Evolutionary conservation across 2,797 vertebrate species (phyloP), one percentile per base, ranked within the genome.

Genomic region (Periparus ater): DNA sequence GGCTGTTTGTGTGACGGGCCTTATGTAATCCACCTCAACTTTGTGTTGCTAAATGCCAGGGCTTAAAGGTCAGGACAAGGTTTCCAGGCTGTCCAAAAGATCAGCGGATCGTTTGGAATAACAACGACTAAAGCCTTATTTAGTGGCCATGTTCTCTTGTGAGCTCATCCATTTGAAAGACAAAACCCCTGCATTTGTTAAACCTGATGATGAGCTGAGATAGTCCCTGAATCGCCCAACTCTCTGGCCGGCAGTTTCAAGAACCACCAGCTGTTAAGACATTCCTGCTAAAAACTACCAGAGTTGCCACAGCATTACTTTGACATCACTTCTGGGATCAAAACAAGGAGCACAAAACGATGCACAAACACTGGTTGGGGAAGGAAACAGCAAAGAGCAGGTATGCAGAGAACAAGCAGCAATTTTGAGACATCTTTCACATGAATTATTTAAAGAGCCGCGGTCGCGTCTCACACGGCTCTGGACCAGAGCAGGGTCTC

Each of bases 401-500:
- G 32, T 58, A 96, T 12, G 91, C 85, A 95, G 85, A 73, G 88
- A 88, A 95, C 15, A 61, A 94, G 91, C 83, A 93, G 91, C 91
- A 87, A 54, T 85, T 95, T 62, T 17, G 74, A 94, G 89, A 88
- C 83, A 78, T 88, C 96, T 91, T 95, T 93, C 71, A 90, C 85
- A 95, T 5, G 21, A 90, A 93, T 90, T 40, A 94, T 75, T 38
- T 44, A 84, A 62, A 81, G 76, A 78, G 88, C 94, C 51, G 8
- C 71, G 50, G 91, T 90, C 80, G 8, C 79, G 73, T 90, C 76
- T 96, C 95, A 95, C 95, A 51, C 10, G 73, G 94, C 95, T 96
- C 93, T 80, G 92, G 66, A 72, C 63, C 85, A 65, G 67, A 82
- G 92, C 78, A 78, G 85, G 82, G 50, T 29, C 27, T 51, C 51